Evolutionary conservation across 2,888 invertebrate genomes (phyloP), one percentile per base, ranked within the genome.

Genomic region (Spodoptera picta): DNA sequence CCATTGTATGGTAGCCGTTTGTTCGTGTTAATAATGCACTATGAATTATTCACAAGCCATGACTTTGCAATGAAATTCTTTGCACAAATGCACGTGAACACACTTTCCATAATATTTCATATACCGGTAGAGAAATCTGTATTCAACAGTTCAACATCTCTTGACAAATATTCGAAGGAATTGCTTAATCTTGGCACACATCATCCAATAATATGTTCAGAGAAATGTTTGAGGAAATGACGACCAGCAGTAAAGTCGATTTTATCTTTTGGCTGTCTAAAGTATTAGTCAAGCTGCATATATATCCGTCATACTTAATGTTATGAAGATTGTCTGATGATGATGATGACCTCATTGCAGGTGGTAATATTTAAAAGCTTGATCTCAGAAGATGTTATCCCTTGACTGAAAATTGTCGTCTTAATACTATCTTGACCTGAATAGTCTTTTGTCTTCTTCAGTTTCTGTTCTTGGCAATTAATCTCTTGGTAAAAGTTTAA

Each of bases 21-120:
- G 75, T 79, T 85, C 86, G 87, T 85, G 87, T 78, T 81, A 79
- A 86, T 87, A 86, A 83, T 83, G 82, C 81, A 77, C 63, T 80
- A 90, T 91, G 92, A 90, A 92, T 92, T 82, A 92, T 92, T 91
- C 87, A 91, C 80, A 71, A 83, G 82, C 76, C 77, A 83, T 81
- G 75, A 75, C 74, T 78, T 75, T 77, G 82, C 84, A 82, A 86
- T 86, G 83, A 84, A 87, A 85, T 84, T 85, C 81, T 82, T 79
- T 77, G 80, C 81, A 80, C 79, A 81, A 78, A 78, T 68, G 73
- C 79, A 79, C 76, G 72, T 79, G 76, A 80, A 69, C 71, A 74
- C 71, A 83, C 87, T 88, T 87, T 88, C 86, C 85, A 87, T 87
- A 85, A 77, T 77, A 80, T 77, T 36, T 75, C 80, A 82, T 82